Conservation (phyloP, 92 coral and sea anemone genomes). For the Zoanthus solanderi region DNA sequence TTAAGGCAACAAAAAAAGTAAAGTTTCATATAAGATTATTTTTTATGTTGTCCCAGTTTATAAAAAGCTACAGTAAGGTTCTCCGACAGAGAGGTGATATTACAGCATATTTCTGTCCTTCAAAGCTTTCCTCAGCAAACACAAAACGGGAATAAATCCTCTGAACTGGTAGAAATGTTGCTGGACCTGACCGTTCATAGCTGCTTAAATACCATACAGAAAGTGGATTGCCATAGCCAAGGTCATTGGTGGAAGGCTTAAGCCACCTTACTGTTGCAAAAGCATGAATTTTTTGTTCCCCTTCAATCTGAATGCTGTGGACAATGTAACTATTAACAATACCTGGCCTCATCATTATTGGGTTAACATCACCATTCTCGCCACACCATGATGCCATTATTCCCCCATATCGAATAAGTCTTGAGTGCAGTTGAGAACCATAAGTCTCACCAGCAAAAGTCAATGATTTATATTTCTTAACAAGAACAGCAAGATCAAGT, state of each 20-base stretch:
- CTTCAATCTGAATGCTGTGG: conserved; percentile 52
- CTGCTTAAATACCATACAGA: conserved; percentile 58
- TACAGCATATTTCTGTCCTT: conserved; percentile 5
- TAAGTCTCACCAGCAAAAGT: conserved; percentile 54
- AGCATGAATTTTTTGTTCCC: conserved; percentile 49
- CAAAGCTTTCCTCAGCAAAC: conserved; percentile 21
- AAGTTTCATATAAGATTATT: background rate
- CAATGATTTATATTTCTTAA: conserved; percentile 57
- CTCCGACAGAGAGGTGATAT: background rate
- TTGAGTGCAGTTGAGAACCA: conserved; percentile 44
- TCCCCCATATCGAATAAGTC: conserved; percentile 49
- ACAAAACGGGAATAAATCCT: conserved; percentile 67
- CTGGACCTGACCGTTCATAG: conserved; percentile 58
- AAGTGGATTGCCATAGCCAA: conserved; percentile 64
- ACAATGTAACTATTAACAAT: conserved; percentile 58
- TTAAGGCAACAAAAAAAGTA: background rate
- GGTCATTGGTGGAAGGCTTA: conserved; percentile 40
- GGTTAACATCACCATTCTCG: conserved; percentile 49
- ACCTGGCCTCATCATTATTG: conserved; percentile 52
- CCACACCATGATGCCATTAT: conserved; percentile 68
- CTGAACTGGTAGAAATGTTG: conserved; percentile 66
- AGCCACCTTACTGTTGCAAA: conserved; percentile 73
- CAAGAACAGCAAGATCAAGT: conserved; percentile 28
- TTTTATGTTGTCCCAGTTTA: background rate
- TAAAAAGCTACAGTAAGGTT: background rate